These are phyloP conservation scores for Lepus americanus DNA, from an alignment of 2,113 vertebrate genomes.

Conservation along the genomic window DNA sequence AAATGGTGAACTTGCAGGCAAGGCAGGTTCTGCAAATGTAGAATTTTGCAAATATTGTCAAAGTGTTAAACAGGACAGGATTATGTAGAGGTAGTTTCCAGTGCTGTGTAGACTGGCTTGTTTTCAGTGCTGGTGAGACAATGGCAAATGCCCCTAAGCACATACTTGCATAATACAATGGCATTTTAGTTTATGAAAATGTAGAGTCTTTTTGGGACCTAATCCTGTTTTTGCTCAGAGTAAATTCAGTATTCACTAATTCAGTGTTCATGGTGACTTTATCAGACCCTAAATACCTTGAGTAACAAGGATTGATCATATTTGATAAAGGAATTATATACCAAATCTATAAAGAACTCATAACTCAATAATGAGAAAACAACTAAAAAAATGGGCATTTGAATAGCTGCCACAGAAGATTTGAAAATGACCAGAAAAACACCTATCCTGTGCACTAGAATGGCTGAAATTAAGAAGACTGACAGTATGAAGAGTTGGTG, in stretches of 20 bases:
- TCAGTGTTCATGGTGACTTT: neutral
- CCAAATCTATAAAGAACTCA: neutral
- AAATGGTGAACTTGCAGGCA: conserved; percentile 1
- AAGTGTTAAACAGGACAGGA: neutral
- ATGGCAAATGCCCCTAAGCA: neutral
- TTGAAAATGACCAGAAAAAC: neutral
- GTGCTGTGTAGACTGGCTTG: neutral
- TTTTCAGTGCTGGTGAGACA: neutral
- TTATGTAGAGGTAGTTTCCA: neutral
- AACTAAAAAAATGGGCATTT: neutral
- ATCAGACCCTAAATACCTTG: neutral
- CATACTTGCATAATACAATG: neutral
- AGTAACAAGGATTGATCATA: neutral
- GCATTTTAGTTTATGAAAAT: conserved; percentile 4
- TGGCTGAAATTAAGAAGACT: conserved; percentile 16
- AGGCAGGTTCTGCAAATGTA: neutral
- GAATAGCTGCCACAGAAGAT: neutral
- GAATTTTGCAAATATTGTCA: neutral
- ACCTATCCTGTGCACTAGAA: neutral
- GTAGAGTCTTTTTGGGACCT: neutral
- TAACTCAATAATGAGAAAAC: conserved; percentile 34
- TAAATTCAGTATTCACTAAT: conserved; percentile 7
- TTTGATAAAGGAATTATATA: conserved; percentile 10
- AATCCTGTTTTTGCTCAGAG: neutral
- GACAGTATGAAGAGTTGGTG: neutral